These are phyloP conservation scores for Pasiphila rectangulata DNA, from an alignment of 2,888 invertebrate species.

Conservation along the genomic window DNA sequence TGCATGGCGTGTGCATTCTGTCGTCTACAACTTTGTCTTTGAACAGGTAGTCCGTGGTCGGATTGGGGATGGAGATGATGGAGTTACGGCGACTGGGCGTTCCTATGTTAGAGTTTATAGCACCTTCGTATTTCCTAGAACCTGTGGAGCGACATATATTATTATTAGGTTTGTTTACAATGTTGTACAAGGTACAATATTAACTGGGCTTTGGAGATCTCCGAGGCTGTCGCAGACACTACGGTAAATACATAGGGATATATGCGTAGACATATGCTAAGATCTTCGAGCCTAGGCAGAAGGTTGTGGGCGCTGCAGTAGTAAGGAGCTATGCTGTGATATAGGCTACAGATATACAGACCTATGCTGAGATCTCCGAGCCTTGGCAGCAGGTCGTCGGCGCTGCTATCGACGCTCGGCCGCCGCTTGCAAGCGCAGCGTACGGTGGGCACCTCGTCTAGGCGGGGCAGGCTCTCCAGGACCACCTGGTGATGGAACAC, in stretches of 20 bases:
- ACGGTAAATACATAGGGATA: too few relatives aligned
- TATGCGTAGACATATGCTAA: too few relatives aligned
- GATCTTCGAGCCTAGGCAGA: too few relatives aligned
- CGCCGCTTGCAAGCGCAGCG: constrained; percentile 68
- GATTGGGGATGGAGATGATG: constrained; percentile 34
- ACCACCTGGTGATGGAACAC: too few relatives aligned
- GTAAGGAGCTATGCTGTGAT: not conserved
- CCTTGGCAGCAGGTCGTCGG: constrained; percentile 62
- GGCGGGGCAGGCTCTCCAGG: constrained; percentile 86
- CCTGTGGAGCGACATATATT: too few relatives aligned
- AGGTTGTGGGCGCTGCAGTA: too few relatives aligned
- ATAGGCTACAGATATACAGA: not conserved
- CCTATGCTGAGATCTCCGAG: constrained; percentile 71
- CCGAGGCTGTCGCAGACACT: too few relatives aligned
- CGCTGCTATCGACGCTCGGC: constrained; percentile 56
- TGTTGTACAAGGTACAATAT: too few relatives aligned
- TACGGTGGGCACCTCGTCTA: constrained; percentile 85
- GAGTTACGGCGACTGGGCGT: constrained; percentile 43
- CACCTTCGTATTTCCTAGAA: constrained; percentile 46
- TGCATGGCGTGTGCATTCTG: constrained; percentile 85
- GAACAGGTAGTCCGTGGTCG: constrained; percentile 29
- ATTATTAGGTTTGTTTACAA: too few relatives aligned
- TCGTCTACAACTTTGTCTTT: constrained; percentile 81
- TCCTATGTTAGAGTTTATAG: constrained; percentile 37
- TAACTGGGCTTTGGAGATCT: too few relatives aligned